A percentile compares a stretch with the other conserved stretches of the same genome.
phyloP scores from a whole-genome alignment of 2,797 vertebrate genomes.

The Alosa sapidissima region DNA sequence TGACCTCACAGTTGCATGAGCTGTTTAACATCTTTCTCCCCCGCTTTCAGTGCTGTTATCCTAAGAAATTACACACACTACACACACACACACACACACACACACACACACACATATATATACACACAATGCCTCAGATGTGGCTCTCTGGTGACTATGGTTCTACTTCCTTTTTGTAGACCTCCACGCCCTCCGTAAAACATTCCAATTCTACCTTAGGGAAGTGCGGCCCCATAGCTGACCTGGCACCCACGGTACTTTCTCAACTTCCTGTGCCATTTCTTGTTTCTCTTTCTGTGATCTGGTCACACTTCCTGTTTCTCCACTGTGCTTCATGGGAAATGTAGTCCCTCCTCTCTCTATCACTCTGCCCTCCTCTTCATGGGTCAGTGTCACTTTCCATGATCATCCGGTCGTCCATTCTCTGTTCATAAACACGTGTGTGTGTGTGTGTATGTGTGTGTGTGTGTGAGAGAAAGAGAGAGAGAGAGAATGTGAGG shows the following conservation, averaged over 20 bases:
- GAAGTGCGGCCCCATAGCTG: constrained; percentile 57
- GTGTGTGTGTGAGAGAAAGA: not conserved
- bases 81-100: not conserved
- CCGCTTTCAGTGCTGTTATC: constrained; percentile 14
- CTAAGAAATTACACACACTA: not conserved
- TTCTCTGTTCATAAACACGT: not conserved
- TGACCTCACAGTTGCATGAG: constrained; percentile 19
- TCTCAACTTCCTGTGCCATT: constrained; percentile 31
- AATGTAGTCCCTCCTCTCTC: not conserved
- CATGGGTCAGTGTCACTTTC: not conserved
- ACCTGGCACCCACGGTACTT: constrained; percentile 63
- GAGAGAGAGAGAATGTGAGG: not conserved
- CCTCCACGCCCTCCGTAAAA: constrained; percentile 62
- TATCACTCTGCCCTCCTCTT: not conserved
- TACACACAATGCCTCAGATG: constrained; percentile 7
- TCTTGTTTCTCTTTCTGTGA: constrained; percentile 29
- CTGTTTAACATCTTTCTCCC: constrained; percentile 14
- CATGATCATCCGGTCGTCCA: not conserved
- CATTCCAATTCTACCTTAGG: constrained; percentile 63
- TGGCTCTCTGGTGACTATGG: constrained; percentile 45
- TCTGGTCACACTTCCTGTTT: constrained; percentile 31
- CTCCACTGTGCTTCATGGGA: constrained; percentile 15
- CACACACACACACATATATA: not conserved
- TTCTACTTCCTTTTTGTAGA: constrained; percentile 60
- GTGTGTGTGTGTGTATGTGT: not conserved